Conservation (phyloP, 2,888 invertebrate species). For the Eustalomyia histrio region DNA sequence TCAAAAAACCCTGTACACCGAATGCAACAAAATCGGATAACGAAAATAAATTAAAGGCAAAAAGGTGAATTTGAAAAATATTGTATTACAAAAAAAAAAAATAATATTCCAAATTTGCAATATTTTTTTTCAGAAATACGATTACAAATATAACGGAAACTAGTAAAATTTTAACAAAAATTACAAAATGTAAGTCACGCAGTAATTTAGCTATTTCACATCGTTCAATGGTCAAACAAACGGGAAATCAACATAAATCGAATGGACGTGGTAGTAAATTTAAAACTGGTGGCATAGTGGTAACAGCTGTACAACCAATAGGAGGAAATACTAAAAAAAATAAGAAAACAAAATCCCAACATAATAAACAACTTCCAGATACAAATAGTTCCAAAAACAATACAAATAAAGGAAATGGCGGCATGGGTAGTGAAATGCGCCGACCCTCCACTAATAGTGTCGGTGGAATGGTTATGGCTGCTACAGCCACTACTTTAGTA, state of each 20-base stretch:
- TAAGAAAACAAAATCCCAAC: slow-evolving; percentile 52
- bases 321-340: slow-evolving; percentile 25
- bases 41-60: slow-evolving; percentile 43
- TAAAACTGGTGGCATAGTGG: slow-evolving; percentile 82
- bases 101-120: neutral
- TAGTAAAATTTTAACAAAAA: slow-evolving; percentile 71
- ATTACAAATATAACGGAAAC: slow-evolving; percentile 74
- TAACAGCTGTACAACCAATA: slow-evolving; percentile 80
- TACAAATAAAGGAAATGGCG: slow-evolving; percentile 23
- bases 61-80: slow-evolving; percentile 51
- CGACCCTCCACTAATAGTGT: slow-evolving; percentile 34
- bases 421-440: slow-evolving; percentile 32
- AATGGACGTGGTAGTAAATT: slow-evolving; percentile 78
- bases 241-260: slow-evolving; percentile 25
- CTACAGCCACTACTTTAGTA: slow-evolving; percentile 80
- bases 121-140: slow-evolving; percentile 66
- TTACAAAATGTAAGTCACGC: slow-evolving; percentile 68
- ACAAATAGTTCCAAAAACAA: slow-evolving; percentile 7
- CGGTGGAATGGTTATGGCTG: slow-evolving; percentile 70
- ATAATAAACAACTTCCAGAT: slow-evolving; percentile 46
- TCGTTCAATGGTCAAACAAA: slow-evolving; percentile 26
- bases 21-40: slow-evolving; percentile 35
- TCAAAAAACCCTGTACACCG: slow-evolving; percentile 31
- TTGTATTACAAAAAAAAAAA: neutral
- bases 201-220: slow-evolving; percentile 23